Base-by-base conservation (phyloP, 2,113 vertebrate genomes). In the Paraplagusia blochii region DNA sequence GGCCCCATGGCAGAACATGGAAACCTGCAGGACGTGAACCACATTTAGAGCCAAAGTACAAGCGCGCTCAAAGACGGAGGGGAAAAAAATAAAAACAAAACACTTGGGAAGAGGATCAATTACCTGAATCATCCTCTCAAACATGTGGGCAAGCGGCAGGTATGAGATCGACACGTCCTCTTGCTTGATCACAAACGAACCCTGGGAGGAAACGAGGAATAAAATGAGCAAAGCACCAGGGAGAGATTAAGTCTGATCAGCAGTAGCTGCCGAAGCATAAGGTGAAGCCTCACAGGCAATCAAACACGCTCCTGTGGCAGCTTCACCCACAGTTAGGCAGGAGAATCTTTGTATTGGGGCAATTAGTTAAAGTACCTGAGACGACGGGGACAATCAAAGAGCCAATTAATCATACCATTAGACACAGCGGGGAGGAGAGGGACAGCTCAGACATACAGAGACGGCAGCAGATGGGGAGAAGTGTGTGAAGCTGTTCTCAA, bases 41-140 rank as follows among this genome's bases (percentile, higher is more conserved):
- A 35, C 42, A 58, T 43, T 17, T 10, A 45, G 9, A 50, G 44
- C 38, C 49, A 38, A 11, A n/a, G 42, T 57, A 22, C 33, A 56
- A 14, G 45, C 12, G 38, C 8, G 18, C 47, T 33, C 17, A 22
- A 22, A 10, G 13, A 34, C 6, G n/a, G n/a, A n/a, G n/a, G n/a
- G n/a, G 19, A 5, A 47, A 18, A 22, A 22, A 6, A 2, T 7
- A 5, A 8, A 11, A 17, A 50, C 29, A 66, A 47, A 13, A 15
- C 5, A n/a, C 39, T 13, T 15, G 39, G 11, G 17, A 43, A 50
- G 33, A 39, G 7, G 19, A 17, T 49, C 8, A 15, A 12, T 44
- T 68, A 92, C 90, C 90, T 91, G 89, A 66, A 90, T 90, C 91
- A 92, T 90, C 69, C 89, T 84, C 75, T 92, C 91, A 58, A 92